phyloP scores from a whole-genome alignment of 2,797 vertebrate species.

The Diceros bicornis region DNA sequence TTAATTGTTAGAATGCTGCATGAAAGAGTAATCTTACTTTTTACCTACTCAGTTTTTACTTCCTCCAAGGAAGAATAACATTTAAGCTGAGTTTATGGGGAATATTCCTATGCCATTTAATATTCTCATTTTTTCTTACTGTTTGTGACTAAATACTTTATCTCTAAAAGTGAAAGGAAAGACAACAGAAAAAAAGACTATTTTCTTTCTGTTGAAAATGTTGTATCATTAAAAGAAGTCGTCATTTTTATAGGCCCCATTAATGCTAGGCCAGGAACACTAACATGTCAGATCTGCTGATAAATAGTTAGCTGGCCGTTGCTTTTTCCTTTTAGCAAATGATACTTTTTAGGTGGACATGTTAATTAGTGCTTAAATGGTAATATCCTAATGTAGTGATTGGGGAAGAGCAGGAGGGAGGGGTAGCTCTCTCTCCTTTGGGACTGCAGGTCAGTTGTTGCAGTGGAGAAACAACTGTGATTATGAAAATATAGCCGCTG shows the following conservation, averaged over 20 bases:
- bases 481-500: background rate
- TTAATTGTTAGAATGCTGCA: conserved; percentile 52
- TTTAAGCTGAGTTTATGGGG: conserved; percentile 54
- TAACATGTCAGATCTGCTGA: conserved; percentile 52
- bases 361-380: conserved; percentile 69
- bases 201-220: conserved; percentile 64
- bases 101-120: conserved; percentile 8
- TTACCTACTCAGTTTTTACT: background rate
- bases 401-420: conserved; percentile 26
- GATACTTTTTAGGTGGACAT: conserved; percentile 66
- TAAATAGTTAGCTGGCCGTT: conserved; percentile 64
- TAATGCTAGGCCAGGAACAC: conserved; percentile 51
- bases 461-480: conserved; percentile 31
- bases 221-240: conserved; percentile 58
- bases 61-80: conserved; percentile 30
- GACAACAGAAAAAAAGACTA: background rate
- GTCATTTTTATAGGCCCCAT: conserved; percentile 62
- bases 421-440: conserved; percentile 5
- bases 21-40: conserved; percentile 38
- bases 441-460: background rate
- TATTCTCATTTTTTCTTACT: background rate
- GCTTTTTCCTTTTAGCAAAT: conserved; percentile 65
- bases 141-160: conserved; percentile 56
- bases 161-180: conserved; percentile 58
- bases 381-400: conserved; percentile 57